Percentiles rank a stretch among this genome's conserved stretches.
Evolutionary conservation across 2,113 vertebrate genomes (phyloP).

Genomic region (Hemichromis elongatus): DNA sequence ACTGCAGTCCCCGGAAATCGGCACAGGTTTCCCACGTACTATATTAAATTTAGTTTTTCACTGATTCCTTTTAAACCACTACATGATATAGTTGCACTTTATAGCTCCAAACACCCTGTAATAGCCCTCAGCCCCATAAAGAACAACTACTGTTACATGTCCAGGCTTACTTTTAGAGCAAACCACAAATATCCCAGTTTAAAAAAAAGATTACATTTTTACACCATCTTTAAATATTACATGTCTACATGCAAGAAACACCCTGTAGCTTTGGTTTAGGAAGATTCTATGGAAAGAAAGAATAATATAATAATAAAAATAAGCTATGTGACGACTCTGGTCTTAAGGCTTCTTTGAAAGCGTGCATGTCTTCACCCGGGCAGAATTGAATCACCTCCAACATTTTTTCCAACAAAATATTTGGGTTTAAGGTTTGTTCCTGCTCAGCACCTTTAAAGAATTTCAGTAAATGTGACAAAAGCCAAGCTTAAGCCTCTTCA

Average conservation of each 20-base stretch:
- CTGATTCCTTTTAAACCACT: neutral
- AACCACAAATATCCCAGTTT: neutral
- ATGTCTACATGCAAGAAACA: neutral
- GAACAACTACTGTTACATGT: neutral
- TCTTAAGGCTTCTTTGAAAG: neutral
- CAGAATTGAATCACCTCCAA: neutral
- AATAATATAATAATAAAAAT: neutral
- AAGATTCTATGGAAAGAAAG: neutral
- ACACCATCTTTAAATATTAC: neutral
- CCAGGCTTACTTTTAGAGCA: neutral
- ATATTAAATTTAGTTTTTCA: neutral
- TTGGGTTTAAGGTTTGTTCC: slow-evolving; percentile 11
- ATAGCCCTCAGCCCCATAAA: neutral
- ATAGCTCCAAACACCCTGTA: neutral
- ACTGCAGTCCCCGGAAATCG: neutral
- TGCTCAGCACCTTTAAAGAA: neutral
- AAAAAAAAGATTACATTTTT: neutral
- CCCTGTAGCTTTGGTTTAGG: neutral
- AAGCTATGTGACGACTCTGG: neutral
- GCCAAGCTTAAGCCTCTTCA: slow-evolving; percentile 32
- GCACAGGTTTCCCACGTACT: rapidly evolving
- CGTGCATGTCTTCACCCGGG: neutral
- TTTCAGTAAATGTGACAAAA: slow-evolving; percentile 17
- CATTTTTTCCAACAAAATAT: neutral
- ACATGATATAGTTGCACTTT: neutral